Base-by-base conservation (phyloP, 2,797 vertebrate genomes). In the Catamblyrhynchus diadema region DNA sequence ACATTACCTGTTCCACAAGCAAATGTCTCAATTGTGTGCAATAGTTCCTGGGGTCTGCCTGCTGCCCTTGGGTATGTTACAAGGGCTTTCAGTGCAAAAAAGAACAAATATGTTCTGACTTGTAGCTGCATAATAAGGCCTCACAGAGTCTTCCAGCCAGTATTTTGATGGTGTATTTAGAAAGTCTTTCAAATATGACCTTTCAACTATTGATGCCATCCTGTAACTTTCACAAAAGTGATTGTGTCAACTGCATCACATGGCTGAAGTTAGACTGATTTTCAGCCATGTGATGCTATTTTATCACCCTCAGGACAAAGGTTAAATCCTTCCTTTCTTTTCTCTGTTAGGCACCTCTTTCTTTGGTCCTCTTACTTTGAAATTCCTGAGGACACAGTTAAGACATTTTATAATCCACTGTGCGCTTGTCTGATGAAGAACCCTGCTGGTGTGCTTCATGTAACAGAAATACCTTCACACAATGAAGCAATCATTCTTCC, bases 261-360 rank as follows among this genome's bases (percentile, higher is more conserved):
- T 97, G 97, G 53, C 88, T 94, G 67, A 89, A 96, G 74, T 90
- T 56, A 93, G 90, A 81, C 91, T 97, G 93, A 93, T 95, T 95
- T 96, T 94, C 89, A 89, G 85, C 92, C 97, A 97, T 97, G 96
- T 97, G 97, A 97, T 96, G 93, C 88, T 87, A 86, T 96, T 97
- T 96, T 97, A 93, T 94, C 97, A 97, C 96, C 93, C 78, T 88
- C 86, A 88, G 97, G 96, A 96, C 96, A 97, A 98, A 98, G 97
- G 96, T 97, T 97, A 97, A 97, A 94, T 93, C 96, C 95, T 93
- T 87, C 75, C 72, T 95, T 95, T 97, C 88, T 96, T 94, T 95
- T 82, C 84, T 94, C 77, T 85, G 25, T 94, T 88, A 91, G 94
- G 78, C 80, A 95, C 59, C 78, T 86, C 79, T 97, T 95, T 93